Percentiles rank a stretch among this genome's conserved stretches.
phyloP scores from a whole-genome alignment of 2,113 vertebrate genomes.

The Mus spicilegus region DNA sequence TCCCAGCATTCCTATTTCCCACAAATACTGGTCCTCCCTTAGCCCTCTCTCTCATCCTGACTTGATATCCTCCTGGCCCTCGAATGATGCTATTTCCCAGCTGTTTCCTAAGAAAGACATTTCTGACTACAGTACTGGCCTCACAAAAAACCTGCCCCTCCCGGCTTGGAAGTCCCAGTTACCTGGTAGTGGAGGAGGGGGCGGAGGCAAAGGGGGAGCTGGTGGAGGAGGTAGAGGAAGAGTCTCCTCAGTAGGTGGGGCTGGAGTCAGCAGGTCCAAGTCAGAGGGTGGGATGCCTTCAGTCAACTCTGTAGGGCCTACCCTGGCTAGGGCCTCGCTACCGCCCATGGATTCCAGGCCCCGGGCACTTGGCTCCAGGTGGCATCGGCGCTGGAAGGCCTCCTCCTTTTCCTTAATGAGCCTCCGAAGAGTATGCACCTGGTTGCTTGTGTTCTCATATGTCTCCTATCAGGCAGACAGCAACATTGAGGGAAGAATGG shows the following conservation, averaged over 20 bases:
- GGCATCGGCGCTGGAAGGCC: conserved; percentile 92
- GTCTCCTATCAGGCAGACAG: conserved; percentile 91
- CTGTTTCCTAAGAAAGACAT: background rate
- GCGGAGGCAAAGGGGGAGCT: conserved; percentile 89
- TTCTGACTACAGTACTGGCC: background rate
- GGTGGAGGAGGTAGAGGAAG: conserved; percentile 91
- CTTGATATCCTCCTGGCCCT: background rate
- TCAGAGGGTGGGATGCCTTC: conserved; percentile 82
- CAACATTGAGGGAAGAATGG: background rate
- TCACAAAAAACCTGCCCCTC: background rate
- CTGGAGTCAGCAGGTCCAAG: conserved; percentile 76
- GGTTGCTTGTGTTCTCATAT: conserved; percentile 93
- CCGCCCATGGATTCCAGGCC: conserved; percentile 87
- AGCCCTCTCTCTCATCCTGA: background rate
- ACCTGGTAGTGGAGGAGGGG: conserved; percentile 87
- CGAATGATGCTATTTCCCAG: background rate
- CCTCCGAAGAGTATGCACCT: conserved; percentile 94
- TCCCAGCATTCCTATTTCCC: background rate
- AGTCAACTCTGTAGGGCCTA: conserved; percentile 87
- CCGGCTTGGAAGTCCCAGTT: conserved; percentile 31
- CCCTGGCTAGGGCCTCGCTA: conserved; percentile 87
- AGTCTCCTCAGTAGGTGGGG: conserved; percentile 74
- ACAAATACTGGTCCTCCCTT: background rate
- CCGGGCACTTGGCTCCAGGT: conserved; percentile 89
- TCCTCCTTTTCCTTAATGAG: conserved; percentile 97